Percentiles rank a stretch among this genome's conserved stretches.
Evolutionary conservation across 2,113 vertebrate species (phyloP).

Genomic region (Myiozetetes cayanensis): DNA sequence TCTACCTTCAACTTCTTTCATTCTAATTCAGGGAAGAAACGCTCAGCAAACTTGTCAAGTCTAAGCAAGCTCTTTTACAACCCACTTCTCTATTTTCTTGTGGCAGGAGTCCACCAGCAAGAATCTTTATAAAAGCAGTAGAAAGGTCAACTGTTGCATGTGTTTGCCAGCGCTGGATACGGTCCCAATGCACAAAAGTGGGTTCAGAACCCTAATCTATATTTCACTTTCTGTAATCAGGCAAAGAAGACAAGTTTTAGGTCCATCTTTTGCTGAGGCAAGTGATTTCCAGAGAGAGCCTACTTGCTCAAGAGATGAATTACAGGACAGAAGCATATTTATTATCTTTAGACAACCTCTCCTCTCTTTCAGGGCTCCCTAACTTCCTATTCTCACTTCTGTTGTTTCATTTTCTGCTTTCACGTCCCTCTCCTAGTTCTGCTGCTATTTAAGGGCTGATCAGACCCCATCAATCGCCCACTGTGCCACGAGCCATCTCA

Average conservation of each 20-base stretch:
- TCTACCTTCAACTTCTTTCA: slow-evolving; percentile 41
- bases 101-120: slow-evolving; percentile 45
- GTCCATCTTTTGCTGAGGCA: slow-evolving; percentile 22
- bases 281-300: neutral
- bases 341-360: neutral
- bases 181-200: neutral
- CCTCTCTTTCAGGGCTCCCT: neutral
- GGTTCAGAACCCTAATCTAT: slow-evolving; percentile 27
- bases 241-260: neutral
- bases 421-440: neutral
- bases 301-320: neutral
- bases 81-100: slow-evolving; percentile 60
- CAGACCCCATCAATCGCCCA: neutral
- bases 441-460: neutral
- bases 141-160: slow-evolving; percentile 14
- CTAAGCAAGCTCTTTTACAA: slow-evolving; percentile 59
- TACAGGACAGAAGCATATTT: neutral
- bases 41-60: slow-evolving; percentile 56
- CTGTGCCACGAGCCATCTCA: fast-evolving
- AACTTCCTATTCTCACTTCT: neutral
- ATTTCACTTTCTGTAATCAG: neutral
- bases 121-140: neutral
- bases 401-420: neutral
- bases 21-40: slow-evolving; percentile 36
- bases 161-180: neutral